Percentiles rank a stretch among this genome's conserved stretches.
These are phyloP conservation scores for Ochropacha duplaris DNA, from an alignment of 2,888 invertebrate species.

Conservation along the genomic window DNA sequence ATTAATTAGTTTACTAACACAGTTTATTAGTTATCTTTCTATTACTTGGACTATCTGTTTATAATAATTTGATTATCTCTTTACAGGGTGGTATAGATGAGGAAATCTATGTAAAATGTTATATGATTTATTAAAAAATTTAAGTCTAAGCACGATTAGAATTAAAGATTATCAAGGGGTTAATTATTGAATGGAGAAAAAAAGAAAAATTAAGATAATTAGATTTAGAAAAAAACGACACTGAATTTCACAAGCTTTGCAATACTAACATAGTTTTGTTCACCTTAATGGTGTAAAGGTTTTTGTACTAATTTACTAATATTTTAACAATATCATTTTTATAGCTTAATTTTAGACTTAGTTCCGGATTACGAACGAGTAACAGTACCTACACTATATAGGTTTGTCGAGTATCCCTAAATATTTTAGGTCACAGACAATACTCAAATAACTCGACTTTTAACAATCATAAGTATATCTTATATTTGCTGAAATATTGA, in stretches of 20 bases:
- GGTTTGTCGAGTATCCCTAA: background rate
- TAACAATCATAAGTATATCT: constrained; percentile 48
- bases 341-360: constrained; percentile 11
- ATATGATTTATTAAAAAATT: constrained; percentile 24
- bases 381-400: background rate
- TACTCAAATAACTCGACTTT: constrained; percentile 55
- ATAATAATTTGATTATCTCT: constrained; percentile 44
- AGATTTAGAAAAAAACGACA: constrained; percentile 18
- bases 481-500: background rate
- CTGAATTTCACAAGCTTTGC: constrained; percentile 54
- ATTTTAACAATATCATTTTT: constrained; percentile 14
- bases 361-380: background rate
- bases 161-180: constrained; percentile 4
- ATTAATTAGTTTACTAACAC: background rate
- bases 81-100: constrained; percentile 76
- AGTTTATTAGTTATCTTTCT: background rate
- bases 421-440: constrained; percentile 34
- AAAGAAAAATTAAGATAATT: constrained; percentile 8
- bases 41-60: constrained; percentile 8
- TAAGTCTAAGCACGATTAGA: constrained; percentile 16
- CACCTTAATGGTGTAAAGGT: constrained; percentile 28
- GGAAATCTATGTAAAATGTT: constrained; percentile 29
- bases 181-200: constrained; percentile 20
- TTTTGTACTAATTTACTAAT: constrained; percentile 14
- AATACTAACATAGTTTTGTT: constrained; percentile 57